Evolutionary conservation across 2,113 vertebrate species (phyloP).

Genomic region (Aegithalos caudatus): DNA sequence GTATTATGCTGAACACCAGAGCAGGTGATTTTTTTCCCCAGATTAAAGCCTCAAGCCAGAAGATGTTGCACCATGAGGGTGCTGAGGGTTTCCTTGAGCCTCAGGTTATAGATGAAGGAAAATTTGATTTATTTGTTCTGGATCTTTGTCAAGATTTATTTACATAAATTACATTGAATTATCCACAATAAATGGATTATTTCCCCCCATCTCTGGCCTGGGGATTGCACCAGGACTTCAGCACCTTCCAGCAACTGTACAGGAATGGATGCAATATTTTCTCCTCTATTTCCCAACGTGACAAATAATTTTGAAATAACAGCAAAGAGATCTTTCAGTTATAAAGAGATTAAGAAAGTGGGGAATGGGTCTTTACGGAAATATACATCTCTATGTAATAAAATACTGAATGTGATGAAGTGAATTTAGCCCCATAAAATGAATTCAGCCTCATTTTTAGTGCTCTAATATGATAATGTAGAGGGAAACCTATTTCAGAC

Average conservation of each 20-base stretch:
- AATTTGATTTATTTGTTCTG: neutral
- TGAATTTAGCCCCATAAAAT: neutral
- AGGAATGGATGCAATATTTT: neutral
- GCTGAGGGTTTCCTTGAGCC: neutral
- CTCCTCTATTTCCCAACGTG: neutral
- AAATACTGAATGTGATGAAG: neutral
- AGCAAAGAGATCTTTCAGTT: neutral
- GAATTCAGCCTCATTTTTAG: neutral
- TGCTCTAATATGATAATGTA: neutral
- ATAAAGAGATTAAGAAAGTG: neutral
- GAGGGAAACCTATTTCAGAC: neutral
- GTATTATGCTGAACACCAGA: neutral
- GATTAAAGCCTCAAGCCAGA: neutral
- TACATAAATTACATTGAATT: neutral
- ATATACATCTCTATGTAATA: neutral
- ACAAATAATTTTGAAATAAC: neutral
- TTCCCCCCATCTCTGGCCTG: neutral
- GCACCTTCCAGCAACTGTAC: neutral
- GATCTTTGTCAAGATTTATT: neutral
- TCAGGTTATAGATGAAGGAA: neutral
- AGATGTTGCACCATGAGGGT: rapidly evolving
- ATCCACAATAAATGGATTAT: neutral
- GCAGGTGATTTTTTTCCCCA: neutral
- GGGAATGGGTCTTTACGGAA: neutral
- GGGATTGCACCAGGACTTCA: rapidly evolving